Evolutionary conservation across 2,888 invertebrate genomes (phyloP), one percentile per base, ranked within the genome.

Genomic region (Diaprepes abbreviatus): DNA sequence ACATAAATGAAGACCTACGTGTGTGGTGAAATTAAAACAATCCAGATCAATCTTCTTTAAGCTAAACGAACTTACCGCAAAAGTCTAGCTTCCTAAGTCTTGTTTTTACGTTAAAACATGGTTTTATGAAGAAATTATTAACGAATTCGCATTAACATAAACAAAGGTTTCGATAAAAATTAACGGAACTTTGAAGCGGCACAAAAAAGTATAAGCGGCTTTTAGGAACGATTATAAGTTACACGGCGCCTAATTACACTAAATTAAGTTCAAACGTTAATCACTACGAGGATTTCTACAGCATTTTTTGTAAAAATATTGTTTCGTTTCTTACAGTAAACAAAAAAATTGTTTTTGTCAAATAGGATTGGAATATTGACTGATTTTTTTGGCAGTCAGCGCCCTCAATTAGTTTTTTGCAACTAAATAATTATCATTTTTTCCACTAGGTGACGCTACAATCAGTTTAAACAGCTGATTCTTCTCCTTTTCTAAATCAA

Each of bases 291-390:
- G 24, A 57, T 38, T 38, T 24, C 14, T 12, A 57, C 12, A 24
- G n/a, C 57, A 57, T 57, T 38, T 50, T 36, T 14, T 24, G 17
- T 19, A 16, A 50, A 36, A 24, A 38, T 66, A 28, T 31, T 28
- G 28, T 67, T 65, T 68, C 72, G 77, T 79, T 76, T 77, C 66
- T 64, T 72, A 77, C 75, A 76, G 80, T 80, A 83, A 82, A 82
- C 81, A 81, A 78, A 76, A n/a, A 80, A 58, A 55, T 63, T 69
- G 63, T 81, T 81, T 81, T 82, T 81, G 81, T 81, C 81, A 80
- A 81, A 79, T 72, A 73, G 76, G 74, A 75, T 79, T 77, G 78
- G 80, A 65, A 79, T 83, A 83, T 83, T 79, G 83, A 83, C 83
- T 81, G 79, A 76, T 57, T 68, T 57, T 45, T 60, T 57, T 28